Evolutionary conservation across 2,113 vertebrate species (phyloP).

Genomic region (Pholis gunnellus): DNA sequence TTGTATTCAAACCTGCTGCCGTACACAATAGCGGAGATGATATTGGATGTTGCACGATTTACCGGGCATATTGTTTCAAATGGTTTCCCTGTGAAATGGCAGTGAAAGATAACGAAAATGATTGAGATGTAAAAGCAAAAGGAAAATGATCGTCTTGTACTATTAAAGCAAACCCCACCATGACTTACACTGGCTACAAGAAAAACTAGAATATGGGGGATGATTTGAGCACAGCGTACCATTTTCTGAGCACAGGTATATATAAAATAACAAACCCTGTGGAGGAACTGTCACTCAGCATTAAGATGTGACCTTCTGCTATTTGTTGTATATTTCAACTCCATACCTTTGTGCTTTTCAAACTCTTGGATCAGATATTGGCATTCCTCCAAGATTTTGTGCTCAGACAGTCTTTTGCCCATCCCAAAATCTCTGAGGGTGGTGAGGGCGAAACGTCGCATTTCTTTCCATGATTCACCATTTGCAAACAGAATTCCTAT

Average conservation of each 20-base stretch:
- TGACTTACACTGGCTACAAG: neutral
- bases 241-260: neutral
- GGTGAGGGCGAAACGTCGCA: constrained; percentile 78
- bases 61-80: constrained; percentile 67
- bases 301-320: neutral
- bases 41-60: constrained; percentile 79
- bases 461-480: constrained; percentile 77
- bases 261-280: neutral
- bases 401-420: constrained; percentile 70
- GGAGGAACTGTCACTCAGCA: neutral
- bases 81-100: constrained; percentile 66
- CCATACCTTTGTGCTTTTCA: constrained; percentile 54
- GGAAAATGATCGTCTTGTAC: neutral
- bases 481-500: constrained; percentile 73
- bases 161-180: neutral
- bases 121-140: neutral
- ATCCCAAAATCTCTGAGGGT: constrained; percentile 81
- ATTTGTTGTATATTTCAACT: neutral
- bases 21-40: constrained; percentile 81
- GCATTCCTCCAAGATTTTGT: constrained; percentile 76
- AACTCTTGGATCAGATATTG: constrained; percentile 54
- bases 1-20: constrained; percentile 82
- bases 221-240: neutral
- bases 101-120: neutral
- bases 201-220: neutral